These are phyloP conservation scores for Odontomachus brunneus DNA, from an alignment of 1,140 invertebrate genomes.

Conservation along the genomic window DNA sequence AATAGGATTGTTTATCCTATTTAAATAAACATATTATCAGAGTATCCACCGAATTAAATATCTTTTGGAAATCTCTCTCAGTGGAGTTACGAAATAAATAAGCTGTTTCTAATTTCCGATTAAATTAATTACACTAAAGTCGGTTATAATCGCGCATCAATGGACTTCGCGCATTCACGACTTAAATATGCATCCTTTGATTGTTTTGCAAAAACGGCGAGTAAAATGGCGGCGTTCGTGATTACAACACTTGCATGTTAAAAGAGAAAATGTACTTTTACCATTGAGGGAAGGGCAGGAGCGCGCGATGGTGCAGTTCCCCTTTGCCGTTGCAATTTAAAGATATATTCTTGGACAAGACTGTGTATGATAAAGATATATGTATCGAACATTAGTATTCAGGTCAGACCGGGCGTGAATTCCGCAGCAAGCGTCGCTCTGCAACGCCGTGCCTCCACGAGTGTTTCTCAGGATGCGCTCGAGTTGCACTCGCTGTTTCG, in stretches of 20 bases:
- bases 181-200: no score
- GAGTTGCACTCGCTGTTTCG: conserved; percentile 36
- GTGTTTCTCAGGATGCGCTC: conserved; percentile 48
- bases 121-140: no score
- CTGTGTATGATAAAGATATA: conserved; percentile 60
- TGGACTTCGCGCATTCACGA: neutral
- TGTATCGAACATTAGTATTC: conserved; percentile 68
- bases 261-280: conserved; percentile 10
- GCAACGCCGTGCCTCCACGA: conserved; percentile 8
- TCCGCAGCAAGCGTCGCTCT: conserved; percentile 32
- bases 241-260: neutral
- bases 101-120: no score
- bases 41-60: no score
- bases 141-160: no score
- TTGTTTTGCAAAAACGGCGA: no score
- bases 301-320: neutral
- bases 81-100: neutral
- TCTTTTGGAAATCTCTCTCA: no score
- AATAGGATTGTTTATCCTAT: no score
- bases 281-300: conserved; percentile 9
- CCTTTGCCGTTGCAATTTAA: conserved; percentile 8
- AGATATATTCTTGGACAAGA: conserved; percentile 50
- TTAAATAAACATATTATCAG: no score
- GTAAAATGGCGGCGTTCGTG: neutral
- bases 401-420: conserved; percentile 56